Percentiles rank a stretch among this genome's conserved stretches.
These are phyloP conservation scores for Philhelius pedissequus DNA, from an alignment of 2,888 invertebrate genomes.

Conservation along the genomic window DNA sequence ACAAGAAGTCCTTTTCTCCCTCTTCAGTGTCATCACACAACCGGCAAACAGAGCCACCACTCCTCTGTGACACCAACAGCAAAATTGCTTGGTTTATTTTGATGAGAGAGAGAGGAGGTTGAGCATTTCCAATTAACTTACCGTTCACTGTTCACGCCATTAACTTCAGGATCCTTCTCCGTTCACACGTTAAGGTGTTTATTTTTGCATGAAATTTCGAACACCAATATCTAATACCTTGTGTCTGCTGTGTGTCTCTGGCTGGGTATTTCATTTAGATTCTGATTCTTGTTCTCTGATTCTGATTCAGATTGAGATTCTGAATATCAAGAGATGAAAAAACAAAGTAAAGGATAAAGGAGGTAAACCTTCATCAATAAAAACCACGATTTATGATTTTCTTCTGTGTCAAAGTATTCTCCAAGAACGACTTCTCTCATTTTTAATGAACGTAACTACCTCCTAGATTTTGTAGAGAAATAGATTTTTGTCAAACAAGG, in stretches of 20 bases:
- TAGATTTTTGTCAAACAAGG: too few species aligned
- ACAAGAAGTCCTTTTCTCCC: constrained; percentile 1
- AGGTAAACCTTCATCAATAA: constrained; percentile 22
- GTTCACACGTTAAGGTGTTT: constrained; percentile 42
- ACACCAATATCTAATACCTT: constrained; percentile 19
- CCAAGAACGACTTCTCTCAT: neutral
- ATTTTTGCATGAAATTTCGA: constrained; percentile 54
- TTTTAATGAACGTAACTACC: too few species aligned
- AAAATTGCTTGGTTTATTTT: neutral
- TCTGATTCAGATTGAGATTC: neutral
- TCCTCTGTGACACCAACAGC: neutral
- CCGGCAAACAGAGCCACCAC: too few species aligned
- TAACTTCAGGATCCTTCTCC: constrained; percentile 40
- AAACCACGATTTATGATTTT: constrained; percentile 52
- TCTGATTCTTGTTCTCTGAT: too few species aligned
- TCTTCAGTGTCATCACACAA: too few species aligned
- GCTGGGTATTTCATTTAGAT: neutral
- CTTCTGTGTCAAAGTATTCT: constrained; percentile 19
- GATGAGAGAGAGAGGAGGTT: neutral
- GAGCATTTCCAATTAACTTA: constrained; percentile 57
- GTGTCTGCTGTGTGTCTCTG: neutral
- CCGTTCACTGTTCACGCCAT: constrained; percentile 51
- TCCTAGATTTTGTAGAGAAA: too few species aligned
- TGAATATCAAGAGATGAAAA: neutral
- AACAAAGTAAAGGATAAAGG: neutral